Percentiles rank a stretch among this genome's conserved stretches.
These are phyloP conservation scores for Chamaea fasciata DNA, from an alignment of 2,113 vertebrate genomes.

Conservation along the genomic window DNA sequence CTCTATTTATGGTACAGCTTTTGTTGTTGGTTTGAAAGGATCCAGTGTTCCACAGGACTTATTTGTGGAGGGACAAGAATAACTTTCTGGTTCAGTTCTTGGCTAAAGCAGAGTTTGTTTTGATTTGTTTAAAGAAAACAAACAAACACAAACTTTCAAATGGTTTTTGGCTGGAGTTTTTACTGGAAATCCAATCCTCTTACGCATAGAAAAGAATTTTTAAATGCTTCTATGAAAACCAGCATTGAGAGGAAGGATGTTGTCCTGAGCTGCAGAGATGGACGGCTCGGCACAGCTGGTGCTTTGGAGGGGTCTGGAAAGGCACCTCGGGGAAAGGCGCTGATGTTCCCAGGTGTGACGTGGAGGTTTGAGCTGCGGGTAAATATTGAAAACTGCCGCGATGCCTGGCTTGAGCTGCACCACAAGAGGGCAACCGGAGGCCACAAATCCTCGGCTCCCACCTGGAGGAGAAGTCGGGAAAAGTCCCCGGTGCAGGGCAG, in stretches of 20 bases:
- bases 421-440: slow-evolving; percentile 40
- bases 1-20: not conserved
- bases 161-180: slow-evolving; percentile 2
- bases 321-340: accelerated
- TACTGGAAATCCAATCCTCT: slow-evolving; percentile 29
- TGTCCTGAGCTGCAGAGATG: not conserved
- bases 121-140: not conserved
- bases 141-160: slow-evolving; percentile 8
- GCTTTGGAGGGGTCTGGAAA: accelerated
- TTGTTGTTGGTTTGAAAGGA: not conserved
- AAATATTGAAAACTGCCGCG: accelerated
- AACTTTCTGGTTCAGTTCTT: slow-evolving; percentile 22
- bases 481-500: not conserved
- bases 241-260: not conserved
- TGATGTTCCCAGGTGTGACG: not conserved
- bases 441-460: not conserved
- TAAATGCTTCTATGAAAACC: not conserved
- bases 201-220: not conserved
- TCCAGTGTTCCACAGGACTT: not conserved
- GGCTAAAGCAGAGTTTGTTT: slow-evolving; percentile 3
- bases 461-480: not conserved
- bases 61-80: slow-evolving; percentile 11
- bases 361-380: accelerated
- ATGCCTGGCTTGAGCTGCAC: not conserved
- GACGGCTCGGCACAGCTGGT: not conserved